Evolutionary conservation across 1,140 invertebrate species (phyloP), one percentile per base, ranked within the genome.

Genomic region (Eriocheir sinensis): DNA sequence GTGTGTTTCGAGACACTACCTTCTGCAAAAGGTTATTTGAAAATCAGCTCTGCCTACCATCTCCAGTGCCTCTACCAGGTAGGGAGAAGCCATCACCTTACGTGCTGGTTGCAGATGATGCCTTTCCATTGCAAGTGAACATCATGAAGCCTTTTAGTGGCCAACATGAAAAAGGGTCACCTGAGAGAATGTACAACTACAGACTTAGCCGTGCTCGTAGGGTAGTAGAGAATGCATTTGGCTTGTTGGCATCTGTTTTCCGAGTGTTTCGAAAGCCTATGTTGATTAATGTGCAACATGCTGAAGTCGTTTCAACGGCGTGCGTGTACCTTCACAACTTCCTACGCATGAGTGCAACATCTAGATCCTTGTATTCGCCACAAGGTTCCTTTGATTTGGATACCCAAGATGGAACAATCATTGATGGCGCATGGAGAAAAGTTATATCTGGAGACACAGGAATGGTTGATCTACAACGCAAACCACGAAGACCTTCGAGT

Each of bases 301-400:
- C 90, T 91, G 90, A 79, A 91, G n/a, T 91, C 60, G 90, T 91
- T 91, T 91, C 90, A 91, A 91, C 90, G 32, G 60, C 53, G 60
- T 91, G 60, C 60, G 90, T 91, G 90, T 91, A 91, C 90, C 90
- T 91, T 91, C 90, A 91, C 90, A 91, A 91, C 90, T 91, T 91
- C 90, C 90, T 79, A 91, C 90, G 60, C 2, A 91, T 80, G 90
- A 91, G 90, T 91, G 90, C 60, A 91, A 91, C 60, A 79, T 91
- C 90, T 91, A 91, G 90, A 91, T 91, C 36, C 12, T 80, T 91
- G 2, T 91, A 91, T 60, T 91, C 90, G 60, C 90, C 90, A 91
- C 90, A 91, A 91, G 90, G 90, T 80, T 91, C 90, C 90, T 91
- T 91, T 80, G 90, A 91, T 91, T 36, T 91, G 90, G 90, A 91